These are phyloP conservation scores for Phrynocephalus versicolor DNA, from an alignment of 2,113 vertebrate species.

Conservation along the genomic window DNA sequence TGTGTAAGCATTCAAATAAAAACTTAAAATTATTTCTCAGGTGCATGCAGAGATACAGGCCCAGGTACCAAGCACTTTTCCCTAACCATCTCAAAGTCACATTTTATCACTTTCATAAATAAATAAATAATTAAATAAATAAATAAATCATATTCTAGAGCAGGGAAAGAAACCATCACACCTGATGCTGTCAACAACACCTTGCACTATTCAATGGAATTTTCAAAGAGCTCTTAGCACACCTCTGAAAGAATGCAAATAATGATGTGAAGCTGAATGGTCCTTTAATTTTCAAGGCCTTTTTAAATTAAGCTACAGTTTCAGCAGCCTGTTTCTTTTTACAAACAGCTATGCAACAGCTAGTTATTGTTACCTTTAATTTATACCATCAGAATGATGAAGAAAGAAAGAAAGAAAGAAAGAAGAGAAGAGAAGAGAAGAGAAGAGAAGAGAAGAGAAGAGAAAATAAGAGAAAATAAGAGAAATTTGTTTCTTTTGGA, in stretches of 20 bases:
- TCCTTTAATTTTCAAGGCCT: slow-evolving; percentile 18
- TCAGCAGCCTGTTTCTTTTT: neutral
- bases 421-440: too few relatives aligned
- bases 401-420: too few relatives aligned
- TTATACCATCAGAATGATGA: neutral
- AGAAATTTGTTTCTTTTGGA: neutral
- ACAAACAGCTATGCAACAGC: neutral
- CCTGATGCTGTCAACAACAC: slow-evolving; percentile 44
- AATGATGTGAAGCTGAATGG: slow-evolving; percentile 23
- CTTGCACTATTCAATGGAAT: slow-evolving; percentile 43
- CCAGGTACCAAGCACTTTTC: neutral
- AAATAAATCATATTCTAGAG: slow-evolving; percentile 15
- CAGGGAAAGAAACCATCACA: neutral
- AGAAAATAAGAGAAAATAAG: too few relatives aligned
- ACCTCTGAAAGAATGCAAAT: slow-evolving; percentile 45
- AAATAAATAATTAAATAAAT: too few relatives aligned
- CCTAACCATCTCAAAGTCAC: neutral
- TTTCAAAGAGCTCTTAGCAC: slow-evolving; percentile 45
- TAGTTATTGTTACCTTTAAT: neutral
- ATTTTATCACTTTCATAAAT: slow-evolving; percentile 53
- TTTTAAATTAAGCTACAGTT: neutral
- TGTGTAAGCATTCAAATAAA: neutral
- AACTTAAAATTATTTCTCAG: neutral
- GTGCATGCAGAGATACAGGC: neutral
- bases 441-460: too few relatives aligned